Evolutionary conservation across 2,113 vertebrate genomes (phyloP).

Genomic region (Eulemur rufifrons): DNA sequence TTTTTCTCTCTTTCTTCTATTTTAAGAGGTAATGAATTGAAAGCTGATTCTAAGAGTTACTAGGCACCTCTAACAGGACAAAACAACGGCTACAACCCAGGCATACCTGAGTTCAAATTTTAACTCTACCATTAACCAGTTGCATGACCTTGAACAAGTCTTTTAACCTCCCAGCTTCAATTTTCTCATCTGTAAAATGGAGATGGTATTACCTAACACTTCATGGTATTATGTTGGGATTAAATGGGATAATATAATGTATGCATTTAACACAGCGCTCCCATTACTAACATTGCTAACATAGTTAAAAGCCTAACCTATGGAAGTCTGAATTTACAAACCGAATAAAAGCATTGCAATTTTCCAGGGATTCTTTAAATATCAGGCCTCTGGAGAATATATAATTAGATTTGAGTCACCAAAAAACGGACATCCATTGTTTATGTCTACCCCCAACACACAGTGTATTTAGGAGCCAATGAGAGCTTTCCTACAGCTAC

Average conservation of each 20-base stretch:
- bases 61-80: neutral
- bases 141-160: neutral
- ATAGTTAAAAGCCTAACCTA: neutral
- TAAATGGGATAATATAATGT: fast-evolving
- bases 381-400: neutral
- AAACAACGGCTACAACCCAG: neutral
- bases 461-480: neutral
- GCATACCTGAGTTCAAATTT: neutral
- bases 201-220: neutral
- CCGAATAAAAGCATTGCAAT: neutral
- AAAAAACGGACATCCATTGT: neutral
- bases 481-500: neutral
- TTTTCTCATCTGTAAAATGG: conserved; percentile 78
- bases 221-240: neutral
- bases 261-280: neutral
- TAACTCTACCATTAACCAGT: neutral
- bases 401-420: neutral
- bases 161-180: neutral
- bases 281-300: neutral
- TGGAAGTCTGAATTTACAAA: neutral
- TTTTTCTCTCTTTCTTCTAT: neutral
- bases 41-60: neutral
- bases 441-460: neutral
- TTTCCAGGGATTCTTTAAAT: neutral
- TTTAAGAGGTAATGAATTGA: neutral